Evolutionary conservation across 2,113 vertebrate genomes (phyloP), one percentile per base, ranked within the genome.

Genomic region (Heterotilapia buettikoferi): DNA sequence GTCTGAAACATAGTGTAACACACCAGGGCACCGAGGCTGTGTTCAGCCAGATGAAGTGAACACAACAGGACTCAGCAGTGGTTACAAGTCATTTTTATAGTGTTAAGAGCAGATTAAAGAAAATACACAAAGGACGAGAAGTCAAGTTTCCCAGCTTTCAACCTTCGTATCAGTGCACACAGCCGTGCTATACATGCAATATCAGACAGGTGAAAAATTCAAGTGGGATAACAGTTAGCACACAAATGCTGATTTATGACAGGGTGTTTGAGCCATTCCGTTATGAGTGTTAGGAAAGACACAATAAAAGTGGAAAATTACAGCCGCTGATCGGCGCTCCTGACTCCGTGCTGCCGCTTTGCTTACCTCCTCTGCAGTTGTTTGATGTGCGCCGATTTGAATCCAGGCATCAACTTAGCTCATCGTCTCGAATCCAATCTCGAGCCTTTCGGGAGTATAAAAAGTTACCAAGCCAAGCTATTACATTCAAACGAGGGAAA

Each of bases 301-400:
- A 5, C 45, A n/a, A 56, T 13, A 43, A 7, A 68, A 61, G 4
- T 14, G 24, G 10, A n/a, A 31, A 56, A 57, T 33, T 47, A 19
- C 6, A 47, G 31, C 24, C 18, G 36, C 7, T 31, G 13, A 19
- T 78, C 8, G 8, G 40, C 11, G 54, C 11, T 66, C 9, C 3
- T 31, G 82, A 10, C 82, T 87, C 71, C 83, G 73, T 88, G 43
- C 36, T 84, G 29, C 33, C 54, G 36, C 10, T 82, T 54, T 4
- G 79, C 94, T 93, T 57, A 95, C 95, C 95, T 94, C 88, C 79
- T 82, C 91, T 90, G 92, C 92, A 86, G 94, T 87, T 80, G 89
- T 92, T 88, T 83, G 86, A 90, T 85, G 24, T 88, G 88, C 76
- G 85, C 80, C 76, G 88, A 11, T 82, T 52, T 86, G 6, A 88